These are phyloP conservation scores for Caenorhabditis sp. DNA, from an alignment of 2,888 invertebrate species.

Conservation along the genomic window DNA sequence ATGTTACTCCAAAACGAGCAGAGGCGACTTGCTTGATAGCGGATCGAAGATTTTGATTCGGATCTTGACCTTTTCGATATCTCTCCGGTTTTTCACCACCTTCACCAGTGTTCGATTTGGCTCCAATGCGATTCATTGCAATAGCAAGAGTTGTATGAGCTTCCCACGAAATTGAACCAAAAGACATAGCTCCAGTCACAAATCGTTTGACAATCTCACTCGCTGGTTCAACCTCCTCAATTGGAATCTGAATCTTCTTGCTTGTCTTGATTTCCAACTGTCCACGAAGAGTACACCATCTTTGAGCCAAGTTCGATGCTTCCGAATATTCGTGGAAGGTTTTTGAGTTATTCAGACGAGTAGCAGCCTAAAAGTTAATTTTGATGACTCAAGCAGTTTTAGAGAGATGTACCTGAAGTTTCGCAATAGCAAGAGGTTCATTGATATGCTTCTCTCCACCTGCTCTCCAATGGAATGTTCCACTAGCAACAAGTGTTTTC, in stretches of 20 bases:
- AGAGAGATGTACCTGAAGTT: slow-evolving; percentile 76
- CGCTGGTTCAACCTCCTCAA: slow-evolving; percentile 90
- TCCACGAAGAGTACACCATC: slow-evolving; percentile 77
- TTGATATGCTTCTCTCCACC: slow-evolving; percentile 95
- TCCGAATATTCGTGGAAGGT: slow-evolving; percentile 87
- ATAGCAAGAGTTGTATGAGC: slow-evolving; percentile 92
- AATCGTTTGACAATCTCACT: slow-evolving; percentile 93
- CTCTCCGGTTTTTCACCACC: slow-evolving; percentile 81
- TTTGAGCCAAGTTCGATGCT: slow-evolving; percentile 85
- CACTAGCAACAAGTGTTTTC: slow-evolving; percentile 85
- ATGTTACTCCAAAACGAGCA: slow-evolving; percentile 96
- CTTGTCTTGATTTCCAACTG: slow-evolving; percentile 86
- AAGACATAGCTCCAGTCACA: slow-evolving; percentile 92
- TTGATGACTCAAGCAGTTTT: neutral
- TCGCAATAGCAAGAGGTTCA: slow-evolving; percentile 86
- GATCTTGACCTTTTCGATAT: slow-evolving; percentile 80
- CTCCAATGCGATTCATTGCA: slow-evolving; percentile 96
- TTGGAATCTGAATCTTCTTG: slow-evolving; percentile 81
- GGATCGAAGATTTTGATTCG: slow-evolving; percentile 84
- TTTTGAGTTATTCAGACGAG: slow-evolving; percentile 81
- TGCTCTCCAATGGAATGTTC: slow-evolving; percentile 90
- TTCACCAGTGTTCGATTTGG: slow-evolving; percentile 98
- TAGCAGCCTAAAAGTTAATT: slow-evolving; percentile 80
- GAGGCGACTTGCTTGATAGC: slow-evolving; percentile 96
- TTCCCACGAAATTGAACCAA: slow-evolving; percentile 94